Base-by-base conservation (phyloP, 2,888 invertebrate genomes). In the Aleiodes leptofemur region DNA sequence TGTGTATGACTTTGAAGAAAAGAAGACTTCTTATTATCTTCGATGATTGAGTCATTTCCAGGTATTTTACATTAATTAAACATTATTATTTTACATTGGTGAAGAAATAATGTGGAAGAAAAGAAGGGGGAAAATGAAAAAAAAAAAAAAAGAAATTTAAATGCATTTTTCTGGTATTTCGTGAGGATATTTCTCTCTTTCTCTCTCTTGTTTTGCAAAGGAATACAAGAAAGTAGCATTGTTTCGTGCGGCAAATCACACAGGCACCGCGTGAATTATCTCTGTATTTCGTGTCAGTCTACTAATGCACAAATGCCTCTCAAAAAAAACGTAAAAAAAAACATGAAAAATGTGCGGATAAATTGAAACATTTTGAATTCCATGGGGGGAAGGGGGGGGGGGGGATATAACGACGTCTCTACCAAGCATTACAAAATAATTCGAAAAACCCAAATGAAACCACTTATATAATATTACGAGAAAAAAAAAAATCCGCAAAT, bases 171-270 rank as follows among this genome's bases (percentile, higher is more conserved):
- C 13, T 13, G 34, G 5, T 31, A 23, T 31, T 56, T 57, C 57
- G 57, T 57, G 57, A 23, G 57, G 57, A 57, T 57, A 57, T 57
- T 13, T n/a, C 13, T 11, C 2, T 57, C 57, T 59, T 31, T 43
- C 50, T 57, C 57, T 51, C 53, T 43, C 53, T 23, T 23, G 23
- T 23, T 34, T 14, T 23, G 9, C 16, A 23, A 50, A 34, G 34
- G 31, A 53, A 51, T 29, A 29, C 59, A 57, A 57, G 57, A 72
- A 43, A 43, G 43, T 43, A 43, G 11, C 57, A 68, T 73, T 76
- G 74, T 78, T 70, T 74, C 76, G 76, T 78, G 78, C 50, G 69
- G 57, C 23, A 69, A 74, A 74, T 59, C 59, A 56, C 55, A 66
- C 66, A 43, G 34, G 69, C 43, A 23, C 38, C 72, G 72, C 61